A percentile compares a stretch with the other conserved stretches of the same genome.
phyloP scores from a whole-genome alignment of 2,113 vertebrate species.

The Ibidorhyncha struthersii region DNA sequence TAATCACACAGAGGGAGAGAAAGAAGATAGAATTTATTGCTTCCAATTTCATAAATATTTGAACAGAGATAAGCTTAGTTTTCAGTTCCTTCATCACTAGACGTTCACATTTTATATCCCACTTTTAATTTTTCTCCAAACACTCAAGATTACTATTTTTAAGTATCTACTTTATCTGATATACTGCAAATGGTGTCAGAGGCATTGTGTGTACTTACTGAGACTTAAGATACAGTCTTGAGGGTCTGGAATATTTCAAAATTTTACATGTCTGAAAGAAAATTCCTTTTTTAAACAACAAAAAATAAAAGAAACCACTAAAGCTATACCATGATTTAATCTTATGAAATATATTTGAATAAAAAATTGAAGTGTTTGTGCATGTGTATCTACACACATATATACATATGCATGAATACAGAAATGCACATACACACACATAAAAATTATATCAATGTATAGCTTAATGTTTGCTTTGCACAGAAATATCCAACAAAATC shows the following conservation, averaged over 20 bases:
- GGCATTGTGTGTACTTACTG: background rate
- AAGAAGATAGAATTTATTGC: background rate
- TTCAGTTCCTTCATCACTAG: background rate
- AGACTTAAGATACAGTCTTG: background rate
- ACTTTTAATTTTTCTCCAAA: background rate
- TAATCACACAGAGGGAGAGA: background rate
- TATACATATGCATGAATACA: background rate
- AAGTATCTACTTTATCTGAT: background rate
- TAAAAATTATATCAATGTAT: background rate
- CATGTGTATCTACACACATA: background rate
- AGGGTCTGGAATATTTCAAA: background rate
- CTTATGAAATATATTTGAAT: background rate
- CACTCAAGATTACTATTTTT: background rate
- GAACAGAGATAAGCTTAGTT: background rate
- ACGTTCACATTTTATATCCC: background rate
- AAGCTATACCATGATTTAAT: background rate
- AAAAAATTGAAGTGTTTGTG: background rate
- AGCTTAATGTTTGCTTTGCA: background rate
- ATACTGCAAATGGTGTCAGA: background rate
- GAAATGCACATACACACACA: background rate
- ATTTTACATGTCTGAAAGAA: background rate
- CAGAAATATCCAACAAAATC: background rate
- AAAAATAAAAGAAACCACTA: background rate
- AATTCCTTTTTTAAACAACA: background rate
- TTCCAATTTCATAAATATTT: background rate